Percentiles rank a stretch among this genome's conserved stretches.
Conservation (phyloP, 2,888 invertebrate species). For the Neocrepidodera transversa region DNA sequence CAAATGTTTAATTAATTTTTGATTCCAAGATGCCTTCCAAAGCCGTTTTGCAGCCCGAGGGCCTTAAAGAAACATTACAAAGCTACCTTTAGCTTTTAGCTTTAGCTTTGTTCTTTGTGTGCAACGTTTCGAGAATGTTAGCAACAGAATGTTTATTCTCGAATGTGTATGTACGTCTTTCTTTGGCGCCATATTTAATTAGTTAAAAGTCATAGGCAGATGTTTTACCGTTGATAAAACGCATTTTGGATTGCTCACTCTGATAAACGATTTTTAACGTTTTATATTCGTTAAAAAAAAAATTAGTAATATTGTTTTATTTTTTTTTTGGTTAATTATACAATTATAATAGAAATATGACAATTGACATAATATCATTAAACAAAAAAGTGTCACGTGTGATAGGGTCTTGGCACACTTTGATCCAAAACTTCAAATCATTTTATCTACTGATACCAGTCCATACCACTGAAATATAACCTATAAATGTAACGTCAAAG, state of each 20-base stretch:
- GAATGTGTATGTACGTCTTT: slow-evolving; percentile 13
- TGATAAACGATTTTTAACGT: too few species aligned
- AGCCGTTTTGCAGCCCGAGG: slow-evolving; percentile 11
- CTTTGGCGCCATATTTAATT: slow-evolving; percentile 39
- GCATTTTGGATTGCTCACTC: slow-evolving; percentile 16
- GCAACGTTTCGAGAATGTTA: slow-evolving; percentile 40
- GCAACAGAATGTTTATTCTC: slow-evolving; percentile 34
- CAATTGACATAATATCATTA: too few species aligned
- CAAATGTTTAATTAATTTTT: slow-evolving; percentile 26
- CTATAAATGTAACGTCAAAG: too few species aligned
- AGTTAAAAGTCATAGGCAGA: slow-evolving; percentile 41
- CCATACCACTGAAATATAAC: too few species aligned
- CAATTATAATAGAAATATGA: too few species aligned
- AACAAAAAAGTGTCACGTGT: too few species aligned
- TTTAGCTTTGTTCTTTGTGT: slow-evolving; percentile 40
- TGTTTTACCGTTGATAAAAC: slow-evolving; percentile 35
- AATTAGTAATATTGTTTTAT: too few species aligned
- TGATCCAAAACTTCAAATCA: too few species aligned
- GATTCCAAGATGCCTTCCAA: slow-evolving; percentile 17
- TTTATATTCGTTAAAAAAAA: too few species aligned
- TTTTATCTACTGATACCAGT: too few species aligned
- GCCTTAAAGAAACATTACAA: slow-evolving; percentile 36
- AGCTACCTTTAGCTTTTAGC: slow-evolving; percentile 32
- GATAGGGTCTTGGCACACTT: too few species aligned
- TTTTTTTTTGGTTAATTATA: too few species aligned